Evolutionary conservation across 64 coral and sea anemone species (phyloP).

Genomic region (Porites australiensis): DNA sequence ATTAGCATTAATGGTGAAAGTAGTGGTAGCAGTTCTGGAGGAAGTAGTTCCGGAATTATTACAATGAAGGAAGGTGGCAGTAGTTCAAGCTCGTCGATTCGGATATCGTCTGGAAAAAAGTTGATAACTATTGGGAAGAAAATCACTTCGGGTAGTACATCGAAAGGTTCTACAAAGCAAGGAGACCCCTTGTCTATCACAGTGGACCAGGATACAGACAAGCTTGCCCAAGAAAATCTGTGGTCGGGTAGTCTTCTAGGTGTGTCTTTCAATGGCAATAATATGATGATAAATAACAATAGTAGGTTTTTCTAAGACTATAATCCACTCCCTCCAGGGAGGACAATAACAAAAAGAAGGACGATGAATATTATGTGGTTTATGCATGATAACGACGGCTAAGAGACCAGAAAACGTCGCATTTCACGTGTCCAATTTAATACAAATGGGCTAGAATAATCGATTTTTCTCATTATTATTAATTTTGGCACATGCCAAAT

Average conservation of each 20-base stretch:
- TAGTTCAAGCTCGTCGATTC: not conserved
- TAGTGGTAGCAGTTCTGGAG: not conserved
- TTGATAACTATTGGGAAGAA: not conserved
- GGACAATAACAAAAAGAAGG: too few species aligned
- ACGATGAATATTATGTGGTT: too few species aligned
- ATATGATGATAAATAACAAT: too few species aligned
- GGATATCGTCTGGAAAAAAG: not conserved
- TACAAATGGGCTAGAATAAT: too few species aligned
- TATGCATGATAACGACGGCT: too few species aligned
- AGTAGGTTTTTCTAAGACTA: too few species aligned
- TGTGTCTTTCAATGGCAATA: not conserved
- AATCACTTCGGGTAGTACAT: not conserved
- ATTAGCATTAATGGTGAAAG: not conserved
- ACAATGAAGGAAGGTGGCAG: not conserved
- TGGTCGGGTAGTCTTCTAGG: constrained; percentile 3
- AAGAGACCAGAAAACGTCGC: too few species aligned
- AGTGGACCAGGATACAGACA: not conserved
- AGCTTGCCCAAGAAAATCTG: not conserved
- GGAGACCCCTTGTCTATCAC: not conserved
- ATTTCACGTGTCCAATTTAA: too few species aligned
- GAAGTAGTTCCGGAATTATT: not conserved
- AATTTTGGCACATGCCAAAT: too few species aligned
- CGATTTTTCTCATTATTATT: too few species aligned
- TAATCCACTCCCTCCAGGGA: too few species aligned
- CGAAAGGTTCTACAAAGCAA: not conserved